Evolutionary conservation across 37 sponge, comb jelly and placozoan species (phyloP).

Genomic region (Corticium candelabrum): DNA sequence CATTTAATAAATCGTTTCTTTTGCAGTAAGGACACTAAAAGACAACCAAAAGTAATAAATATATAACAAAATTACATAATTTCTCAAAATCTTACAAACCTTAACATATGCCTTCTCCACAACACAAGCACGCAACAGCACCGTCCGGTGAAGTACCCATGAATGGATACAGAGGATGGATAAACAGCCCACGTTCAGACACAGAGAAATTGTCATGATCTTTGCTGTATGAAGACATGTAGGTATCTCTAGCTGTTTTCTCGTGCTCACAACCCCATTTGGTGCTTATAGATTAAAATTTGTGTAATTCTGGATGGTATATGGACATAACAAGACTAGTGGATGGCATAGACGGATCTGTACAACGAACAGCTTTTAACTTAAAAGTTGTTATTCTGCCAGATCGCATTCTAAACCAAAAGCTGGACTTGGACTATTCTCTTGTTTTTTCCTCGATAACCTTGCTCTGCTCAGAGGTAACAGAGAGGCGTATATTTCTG

Average conservation of each 20-base stretch:
- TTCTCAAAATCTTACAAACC: too few relatives aligned
- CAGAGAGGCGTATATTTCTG: too few relatives aligned
- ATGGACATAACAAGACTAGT: slow-evolving; percentile 28
- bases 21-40: slow-evolving; percentile 36
- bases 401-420: slow-evolving; percentile 38
- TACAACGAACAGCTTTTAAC: slow-evolving; percentile 32
- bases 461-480: slow-evolving; percentile 8
- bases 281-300: slow-evolving; percentile 31
- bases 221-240: neutral
- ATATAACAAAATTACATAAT: too few relatives aligned
- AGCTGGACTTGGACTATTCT: slow-evolving; percentile 20
- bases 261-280: slow-evolving; percentile 49
- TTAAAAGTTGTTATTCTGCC: slow-evolving; percentile 57
- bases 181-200: slow-evolving; percentile 22
- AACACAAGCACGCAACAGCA: slow-evolving; percentile 35
- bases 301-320: slow-evolving; percentile 44
- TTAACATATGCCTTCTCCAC: slow-evolving; percentile 42
- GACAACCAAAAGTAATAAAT: too few relatives aligned
- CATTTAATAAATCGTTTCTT: slow-evolving; percentile 16
- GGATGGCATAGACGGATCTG: slow-evolving; percentile 28
- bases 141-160: slow-evolving; percentile 61
- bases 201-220: slow-evolving; percentile 20
- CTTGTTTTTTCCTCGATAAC: slow-evolving; percentile 24
- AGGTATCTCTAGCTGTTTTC: slow-evolving; percentile 19
- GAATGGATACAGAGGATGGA: slow-evolving; percentile 27